These are phyloP conservation scores for Ischnura elegans DNA, from an alignment of 2,888 invertebrate species.

Conservation along the genomic window DNA sequence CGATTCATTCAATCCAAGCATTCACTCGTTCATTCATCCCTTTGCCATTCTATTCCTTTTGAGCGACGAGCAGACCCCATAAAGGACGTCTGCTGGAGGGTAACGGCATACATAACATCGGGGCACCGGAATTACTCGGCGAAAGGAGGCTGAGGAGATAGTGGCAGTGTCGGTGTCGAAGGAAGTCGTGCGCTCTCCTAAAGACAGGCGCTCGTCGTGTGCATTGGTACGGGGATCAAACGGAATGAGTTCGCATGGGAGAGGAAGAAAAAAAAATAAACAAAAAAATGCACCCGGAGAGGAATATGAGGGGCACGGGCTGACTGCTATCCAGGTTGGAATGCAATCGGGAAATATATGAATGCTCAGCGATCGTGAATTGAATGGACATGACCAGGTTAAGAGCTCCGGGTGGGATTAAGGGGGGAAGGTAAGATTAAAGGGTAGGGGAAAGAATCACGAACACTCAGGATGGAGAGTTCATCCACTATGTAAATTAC, in stretches of 20 bases:
- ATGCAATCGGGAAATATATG: not conserved
- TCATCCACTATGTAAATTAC: slow-evolving; percentile 35
- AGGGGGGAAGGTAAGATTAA: too few relatives aligned
- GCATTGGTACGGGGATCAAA: not conserved
- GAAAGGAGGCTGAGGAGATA: not conserved
- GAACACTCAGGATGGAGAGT: not conserved
- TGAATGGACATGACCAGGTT: not conserved
- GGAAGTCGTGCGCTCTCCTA: not conserved
- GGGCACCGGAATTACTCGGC: slow-evolving; percentile 13
- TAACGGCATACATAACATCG: slow-evolving; percentile 38
- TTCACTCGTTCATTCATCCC: slow-evolving; percentile 6
- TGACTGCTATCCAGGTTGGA: slow-evolving; percentile 31
- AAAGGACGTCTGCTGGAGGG: slow-evolving; percentile 12
- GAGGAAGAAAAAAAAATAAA: not conserved
- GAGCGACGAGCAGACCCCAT: slow-evolving; percentile 21
- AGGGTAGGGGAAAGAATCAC: not conserved
- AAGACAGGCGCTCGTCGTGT: not conserved
- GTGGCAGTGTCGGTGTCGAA: not conserved
- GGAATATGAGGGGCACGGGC: not conserved
- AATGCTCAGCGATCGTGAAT: not conserved
- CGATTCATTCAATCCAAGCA: slow-evolving; percentile 4
- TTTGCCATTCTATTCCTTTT: slow-evolving; percentile 15
- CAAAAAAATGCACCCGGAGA: not conserved
- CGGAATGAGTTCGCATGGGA: not conserved
- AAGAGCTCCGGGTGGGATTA: not conserved